Evolutionary conservation across 2,888 invertebrate genomes (phyloP).

Genomic region (Marasmarcha lunaedactyla): DNA sequence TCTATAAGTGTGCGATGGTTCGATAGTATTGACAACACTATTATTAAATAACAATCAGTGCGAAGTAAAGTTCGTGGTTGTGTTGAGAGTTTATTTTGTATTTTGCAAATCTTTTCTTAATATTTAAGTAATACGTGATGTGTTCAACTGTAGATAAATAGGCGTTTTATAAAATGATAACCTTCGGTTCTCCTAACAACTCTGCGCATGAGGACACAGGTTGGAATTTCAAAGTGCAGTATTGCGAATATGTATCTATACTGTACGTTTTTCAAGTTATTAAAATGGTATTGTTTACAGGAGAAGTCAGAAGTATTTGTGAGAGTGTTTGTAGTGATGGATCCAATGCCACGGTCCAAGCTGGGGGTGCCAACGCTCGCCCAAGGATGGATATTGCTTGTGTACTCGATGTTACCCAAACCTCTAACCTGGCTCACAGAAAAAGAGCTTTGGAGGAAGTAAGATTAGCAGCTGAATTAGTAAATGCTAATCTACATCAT

Average conservation of each 20-base stretch:
- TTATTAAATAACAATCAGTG: conserved; percentile 45
- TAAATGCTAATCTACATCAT: conserved; percentile 85
- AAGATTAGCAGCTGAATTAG: conserved; percentile 80
- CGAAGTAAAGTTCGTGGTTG: neutral
- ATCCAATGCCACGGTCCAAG: conserved; percentile 59
- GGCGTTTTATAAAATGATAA: conserved; percentile 55
- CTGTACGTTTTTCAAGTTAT: neutral
- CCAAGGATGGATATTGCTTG: conserved; percentile 90
- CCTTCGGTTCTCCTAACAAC: conserved; percentile 52
- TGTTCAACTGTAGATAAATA: conserved; percentile 19
- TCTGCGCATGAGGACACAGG: conserved; percentile 56
- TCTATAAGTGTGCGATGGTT: too few relatives aligned
- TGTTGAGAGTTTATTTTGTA: neutral
- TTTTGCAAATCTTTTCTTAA: too few relatives aligned
- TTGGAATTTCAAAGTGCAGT: conserved; percentile 18
- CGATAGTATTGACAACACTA: too few relatives aligned
- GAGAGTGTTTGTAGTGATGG: conserved; percentile 67
- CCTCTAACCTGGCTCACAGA: conserved; percentile 79
- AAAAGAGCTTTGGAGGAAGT: conserved; percentile 88
- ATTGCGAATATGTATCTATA: too few relatives aligned
- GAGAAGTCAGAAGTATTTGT: conserved; percentile 64
- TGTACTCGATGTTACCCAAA: conserved; percentile 83
- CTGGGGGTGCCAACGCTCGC: conserved; percentile 48
- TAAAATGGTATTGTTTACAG: conserved; percentile 21
- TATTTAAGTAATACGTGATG: conserved; percentile 16